Percentiles rank a stretch among this genome's conserved stretches.
Evolutionary conservation across 2,888 invertebrate species (phyloP).

Genomic region (Serripes groenlandicus): DNA sequence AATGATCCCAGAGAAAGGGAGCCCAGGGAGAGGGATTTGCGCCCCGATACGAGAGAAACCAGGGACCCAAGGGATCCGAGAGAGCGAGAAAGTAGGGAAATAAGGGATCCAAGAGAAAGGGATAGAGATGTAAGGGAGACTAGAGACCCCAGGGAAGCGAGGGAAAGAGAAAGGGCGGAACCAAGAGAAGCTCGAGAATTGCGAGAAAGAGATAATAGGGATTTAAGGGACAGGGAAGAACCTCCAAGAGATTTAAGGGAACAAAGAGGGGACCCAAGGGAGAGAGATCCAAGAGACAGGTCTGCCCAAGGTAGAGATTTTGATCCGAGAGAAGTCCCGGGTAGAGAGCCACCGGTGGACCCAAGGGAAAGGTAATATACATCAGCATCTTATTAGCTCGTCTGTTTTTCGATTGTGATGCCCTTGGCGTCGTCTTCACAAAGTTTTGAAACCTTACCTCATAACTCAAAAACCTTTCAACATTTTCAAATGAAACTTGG

Average conservation of each 20-base stretch:
- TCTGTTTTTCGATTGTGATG: no score
- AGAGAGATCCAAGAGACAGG: slow-evolving; percentile 54
- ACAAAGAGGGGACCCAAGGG: slow-evolving; percentile 35
- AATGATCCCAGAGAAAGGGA: slow-evolving; percentile 41
- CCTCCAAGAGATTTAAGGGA: slow-evolving; percentile 32
- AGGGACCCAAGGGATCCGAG: slow-evolving; percentile 25
- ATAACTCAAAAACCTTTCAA: no score
- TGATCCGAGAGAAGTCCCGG: slow-evolving; percentile 37
- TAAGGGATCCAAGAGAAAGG: slow-evolving; percentile 29
- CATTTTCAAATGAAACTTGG: no score
- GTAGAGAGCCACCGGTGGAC: slow-evolving; percentile 37
- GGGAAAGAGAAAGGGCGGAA: slow-evolving; percentile 11
- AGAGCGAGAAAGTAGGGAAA: slow-evolving; percentile 30
- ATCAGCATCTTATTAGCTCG: no score
- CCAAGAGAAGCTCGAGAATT: slow-evolving; percentile 13
- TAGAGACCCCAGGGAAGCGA: slow-evolving; percentile 2
- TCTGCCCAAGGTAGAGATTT: slow-evolving; percentile 33
- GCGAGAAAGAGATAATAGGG: slow-evolving; percentile 32
- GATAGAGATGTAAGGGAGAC: slow-evolving; percentile 33
- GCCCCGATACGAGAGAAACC: slow-evolving; percentile 16
- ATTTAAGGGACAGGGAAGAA: slow-evolving; percentile 43
- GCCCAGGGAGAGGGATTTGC: slow-evolving; percentile 30
- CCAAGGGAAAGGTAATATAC: slow-evolving; percentile 55
- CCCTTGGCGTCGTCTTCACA: no score
- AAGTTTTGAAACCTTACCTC: no score